phyloP scores from a whole-genome alignment of 2,888 invertebrate species.

The Argynnis bischoffii region DNA sequence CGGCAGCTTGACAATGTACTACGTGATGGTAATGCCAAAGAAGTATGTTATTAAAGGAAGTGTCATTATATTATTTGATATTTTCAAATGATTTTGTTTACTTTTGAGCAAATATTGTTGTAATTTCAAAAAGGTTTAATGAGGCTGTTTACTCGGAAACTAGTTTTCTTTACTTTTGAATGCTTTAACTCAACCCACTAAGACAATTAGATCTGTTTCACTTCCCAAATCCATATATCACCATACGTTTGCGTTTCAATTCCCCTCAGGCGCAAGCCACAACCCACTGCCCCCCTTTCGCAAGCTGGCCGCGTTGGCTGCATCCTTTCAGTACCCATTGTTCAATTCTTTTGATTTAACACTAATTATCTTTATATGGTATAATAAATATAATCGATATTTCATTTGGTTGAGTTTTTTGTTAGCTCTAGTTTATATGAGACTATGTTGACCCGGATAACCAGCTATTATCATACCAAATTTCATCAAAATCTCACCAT shows the following conservation, averaged over 20 bases:
- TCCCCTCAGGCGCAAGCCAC: conserved; percentile 65
- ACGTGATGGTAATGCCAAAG: conserved; percentile 30
- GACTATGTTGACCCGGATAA: too few species aligned
- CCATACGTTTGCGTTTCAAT: conserved; percentile 48
- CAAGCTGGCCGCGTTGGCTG: conserved; percentile 55
- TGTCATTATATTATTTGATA: conserved; percentile 14
- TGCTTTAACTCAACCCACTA: conserved; percentile 10
- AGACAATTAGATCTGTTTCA: conserved; percentile 26
- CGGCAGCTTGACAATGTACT: background rate
- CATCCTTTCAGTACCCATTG: conserved; percentile 44
- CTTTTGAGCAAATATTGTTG: background rate
- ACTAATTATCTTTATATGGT: background rate
- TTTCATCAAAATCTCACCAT: too few species aligned
- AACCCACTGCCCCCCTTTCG: conserved; percentile 63
- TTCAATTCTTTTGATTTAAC: conserved; percentile 1
- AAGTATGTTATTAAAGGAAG: conserved; percentile 14
- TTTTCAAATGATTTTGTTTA: background rate
- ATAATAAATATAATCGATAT: background rate
- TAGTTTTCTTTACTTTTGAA: background rate
- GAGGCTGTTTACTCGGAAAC: background rate
- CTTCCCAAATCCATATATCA: conserved; percentile 35
- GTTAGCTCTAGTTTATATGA: too few species aligned
- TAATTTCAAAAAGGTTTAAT: background rate
- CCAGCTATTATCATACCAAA: too few species aligned
- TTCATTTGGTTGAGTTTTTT: background rate